These are phyloP conservation scores for Polypterus senegalus DNA, from an alignment of 2,113 vertebrate species.

Conservation along the genomic window DNA sequence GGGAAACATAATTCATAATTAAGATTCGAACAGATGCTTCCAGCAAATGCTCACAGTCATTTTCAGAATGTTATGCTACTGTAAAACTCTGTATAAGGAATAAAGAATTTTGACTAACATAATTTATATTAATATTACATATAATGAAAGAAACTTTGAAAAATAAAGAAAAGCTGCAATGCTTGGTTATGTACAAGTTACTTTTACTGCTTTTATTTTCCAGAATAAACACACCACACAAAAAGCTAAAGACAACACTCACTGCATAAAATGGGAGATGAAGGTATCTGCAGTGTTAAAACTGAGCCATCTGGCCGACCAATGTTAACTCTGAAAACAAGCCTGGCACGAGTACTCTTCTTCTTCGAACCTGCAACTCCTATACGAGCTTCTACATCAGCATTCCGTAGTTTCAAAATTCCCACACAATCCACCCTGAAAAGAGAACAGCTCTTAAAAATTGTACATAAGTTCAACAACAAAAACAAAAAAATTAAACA, in stretches of 20 bases:
- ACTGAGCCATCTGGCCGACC: conserved; percentile 76
- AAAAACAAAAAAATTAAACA: conserved; percentile 13
- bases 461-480: conserved; percentile 1
- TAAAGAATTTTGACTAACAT: too few species aligned
- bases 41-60: too few species aligned
- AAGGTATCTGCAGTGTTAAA: conserved; percentile 84
- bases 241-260: conserved; percentile 40
- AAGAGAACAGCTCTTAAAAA: conserved; percentile 3
- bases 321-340: conserved; percentile 90
- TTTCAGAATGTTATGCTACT: too few species aligned
- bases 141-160: too few species aligned
- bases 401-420: conserved; percentile 89
- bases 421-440: conserved; percentile 91
- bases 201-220: conserved; percentile 4
- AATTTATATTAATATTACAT: too few species aligned
- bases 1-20: too few species aligned
- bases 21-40: too few species aligned
- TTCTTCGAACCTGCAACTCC: conserved; percentile 94
- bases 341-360: conserved; percentile 89
- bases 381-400: conserved; percentile 93
- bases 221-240: conserved; percentile 2
- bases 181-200: too few species aligned
- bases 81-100: too few species aligned
- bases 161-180: too few species aligned
- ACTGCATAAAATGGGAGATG: conserved; percentile 92